phyloP scores from a whole-genome alignment of 2,113 vertebrate species.

The Steatornis caripensis region DNA sequence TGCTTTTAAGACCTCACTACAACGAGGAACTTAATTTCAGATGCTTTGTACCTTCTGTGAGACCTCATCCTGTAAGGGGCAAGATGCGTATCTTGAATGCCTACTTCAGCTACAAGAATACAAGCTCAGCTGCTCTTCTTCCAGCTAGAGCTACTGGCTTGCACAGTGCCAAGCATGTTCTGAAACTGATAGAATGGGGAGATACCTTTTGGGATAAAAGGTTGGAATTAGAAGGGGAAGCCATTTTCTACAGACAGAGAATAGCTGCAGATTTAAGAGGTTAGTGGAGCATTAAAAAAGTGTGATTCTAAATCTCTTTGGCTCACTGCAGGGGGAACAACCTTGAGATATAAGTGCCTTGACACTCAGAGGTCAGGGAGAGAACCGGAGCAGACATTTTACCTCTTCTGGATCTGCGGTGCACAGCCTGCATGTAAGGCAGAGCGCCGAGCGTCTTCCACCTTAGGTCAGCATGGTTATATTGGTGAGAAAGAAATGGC shows the following conservation, averaged over 20 bases:
- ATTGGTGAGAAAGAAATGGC: background rate
- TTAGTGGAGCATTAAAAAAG: background rate
- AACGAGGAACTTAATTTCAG: background rate
- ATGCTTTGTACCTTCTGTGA: slow-evolving; percentile 1
- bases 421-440: background rate
- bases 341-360: background rate
- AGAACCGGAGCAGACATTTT: background rate
- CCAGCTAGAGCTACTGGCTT: background rate
- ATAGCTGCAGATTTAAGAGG: background rate
- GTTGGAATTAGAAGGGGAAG: background rate
- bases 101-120: background rate
- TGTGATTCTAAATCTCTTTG: background rate
- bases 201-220: background rate
- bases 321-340: background rate
- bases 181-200: background rate
- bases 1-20: background rate
- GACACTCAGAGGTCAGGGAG: background rate
- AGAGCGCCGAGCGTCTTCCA: background rate
- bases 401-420: background rate
- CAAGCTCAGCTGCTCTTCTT: background rate
- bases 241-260: background rate
- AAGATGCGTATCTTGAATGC: background rate
- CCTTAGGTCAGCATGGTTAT: background rate
- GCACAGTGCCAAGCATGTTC: background rate
- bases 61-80: background rate